Conservation (phyloP, 2,113 vertebrate genomes). For the Protobothrops mucrosquamatus region DNA sequence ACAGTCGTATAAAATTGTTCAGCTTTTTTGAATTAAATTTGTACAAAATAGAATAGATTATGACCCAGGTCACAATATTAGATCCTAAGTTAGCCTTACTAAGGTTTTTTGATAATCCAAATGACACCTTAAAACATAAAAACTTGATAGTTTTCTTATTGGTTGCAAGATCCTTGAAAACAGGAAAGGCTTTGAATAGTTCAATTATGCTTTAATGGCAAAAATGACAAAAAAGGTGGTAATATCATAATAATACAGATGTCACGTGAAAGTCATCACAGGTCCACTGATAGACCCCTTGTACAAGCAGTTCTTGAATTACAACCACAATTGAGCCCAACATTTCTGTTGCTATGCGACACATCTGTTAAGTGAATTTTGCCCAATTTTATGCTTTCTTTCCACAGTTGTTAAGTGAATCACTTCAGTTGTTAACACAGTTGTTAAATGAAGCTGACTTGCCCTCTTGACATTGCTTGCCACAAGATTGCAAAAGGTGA, state of each 20-base stretch:
- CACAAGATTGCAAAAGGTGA: neutral
- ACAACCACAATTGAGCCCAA: neutral
- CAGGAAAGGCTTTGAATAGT: neutral
- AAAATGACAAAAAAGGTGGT: neutral
- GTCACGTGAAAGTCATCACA: neutral
- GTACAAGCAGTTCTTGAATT: neutral
- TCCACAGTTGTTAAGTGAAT: neutral
- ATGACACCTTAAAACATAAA: neutral
- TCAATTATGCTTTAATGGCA: neutral
- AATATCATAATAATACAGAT: neutral
- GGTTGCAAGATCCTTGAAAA: neutral
- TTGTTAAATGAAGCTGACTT: neutral
- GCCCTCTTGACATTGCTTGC: neutral
- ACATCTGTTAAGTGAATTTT: neutral
- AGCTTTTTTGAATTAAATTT: neutral
- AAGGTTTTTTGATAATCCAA: neutral
- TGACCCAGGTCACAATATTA: neutral
- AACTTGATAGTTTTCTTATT: neutral
- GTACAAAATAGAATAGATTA: neutral
- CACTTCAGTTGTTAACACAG: neutral
- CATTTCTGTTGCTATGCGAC: neutral
- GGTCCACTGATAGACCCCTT: neutral
- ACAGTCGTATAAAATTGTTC: neutral
- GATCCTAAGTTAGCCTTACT: neutral
- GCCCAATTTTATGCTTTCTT: neutral